Evolutionary conservation across 2,113 vertebrate species (phyloP).

Genomic region (Mormyrus lacerda): DNA sequence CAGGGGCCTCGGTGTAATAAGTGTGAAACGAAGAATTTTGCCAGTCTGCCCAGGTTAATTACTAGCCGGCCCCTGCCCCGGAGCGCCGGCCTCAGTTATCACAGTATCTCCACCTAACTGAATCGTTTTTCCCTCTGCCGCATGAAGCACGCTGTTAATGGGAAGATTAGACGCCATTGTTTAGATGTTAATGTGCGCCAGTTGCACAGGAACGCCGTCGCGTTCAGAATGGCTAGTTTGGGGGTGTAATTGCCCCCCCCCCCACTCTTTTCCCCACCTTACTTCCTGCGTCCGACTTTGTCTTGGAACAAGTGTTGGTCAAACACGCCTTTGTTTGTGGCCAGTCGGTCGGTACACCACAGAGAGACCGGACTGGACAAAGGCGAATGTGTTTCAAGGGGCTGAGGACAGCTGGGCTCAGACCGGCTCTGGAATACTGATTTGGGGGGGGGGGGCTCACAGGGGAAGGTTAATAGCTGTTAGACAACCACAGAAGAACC

Average conservation of each 20-base stretch:
- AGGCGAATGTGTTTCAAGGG: slow-evolving; percentile 54
- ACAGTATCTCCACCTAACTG: slow-evolving; percentile 12
- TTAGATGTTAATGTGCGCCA: slow-evolving; percentile 44
- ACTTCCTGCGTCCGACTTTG: slow-evolving; percentile 70
- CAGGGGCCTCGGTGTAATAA: slow-evolving; percentile 34
- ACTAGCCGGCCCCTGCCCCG: background rate
- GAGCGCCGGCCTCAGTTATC: slow-evolving; percentile 11
- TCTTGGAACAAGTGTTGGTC: slow-evolving; percentile 73
- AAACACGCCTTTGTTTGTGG: slow-evolving; percentile 75
- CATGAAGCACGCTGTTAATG: slow-evolving; percentile 36
- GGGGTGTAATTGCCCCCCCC: slow-evolving; percentile 38
- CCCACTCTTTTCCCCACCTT: slow-evolving; percentile 51
- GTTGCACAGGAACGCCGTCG: slow-evolving; percentile 27
- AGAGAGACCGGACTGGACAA: slow-evolving; percentile 60
- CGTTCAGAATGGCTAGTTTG: slow-evolving; percentile 52
- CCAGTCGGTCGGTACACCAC: slow-evolving; percentile 63
- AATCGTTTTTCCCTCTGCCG: slow-evolving; percentile 15
- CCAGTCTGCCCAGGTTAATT: slow-evolving; percentile 25
- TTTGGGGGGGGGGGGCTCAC: slow-evolving; percentile 8
- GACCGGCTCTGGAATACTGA: slow-evolving; percentile 25
- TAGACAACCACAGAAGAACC: background rate
- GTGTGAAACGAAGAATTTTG: slow-evolving; percentile 40
- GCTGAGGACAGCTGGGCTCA: slow-evolving; percentile 47
- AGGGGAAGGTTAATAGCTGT: slow-evolving; percentile 6
- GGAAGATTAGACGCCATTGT: slow-evolving; percentile 52